A percentile compares a stretch with the other conserved stretches of the same genome.
These are phyloP conservation scores for Cryptotermes secundus DNA, from an alignment of 1,140 invertebrate species.

Conservation along the genomic window DNA sequence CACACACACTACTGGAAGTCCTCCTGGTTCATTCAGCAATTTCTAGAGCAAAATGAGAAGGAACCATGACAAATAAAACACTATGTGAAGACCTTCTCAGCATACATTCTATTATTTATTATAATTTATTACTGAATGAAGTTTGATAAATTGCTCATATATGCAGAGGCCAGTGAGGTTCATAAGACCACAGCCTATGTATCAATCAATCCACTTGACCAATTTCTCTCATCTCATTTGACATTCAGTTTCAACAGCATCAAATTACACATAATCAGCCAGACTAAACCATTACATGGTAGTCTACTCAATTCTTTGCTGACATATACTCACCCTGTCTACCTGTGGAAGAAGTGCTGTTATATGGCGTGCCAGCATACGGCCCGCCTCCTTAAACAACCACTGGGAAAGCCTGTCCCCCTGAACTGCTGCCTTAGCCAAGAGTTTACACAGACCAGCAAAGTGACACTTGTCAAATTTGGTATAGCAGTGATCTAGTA, in stretches of 20 bases:
- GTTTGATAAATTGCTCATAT: no score
- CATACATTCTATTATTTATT: no score
- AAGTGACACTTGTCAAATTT: constrained; percentile 83
- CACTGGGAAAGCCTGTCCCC: constrained; percentile 70
- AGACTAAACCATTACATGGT: no score
- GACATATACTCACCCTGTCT: constrained; percentile 40
- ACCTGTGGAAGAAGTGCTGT: constrained; percentile 70
- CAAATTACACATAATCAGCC: no score
- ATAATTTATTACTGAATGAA: no score
- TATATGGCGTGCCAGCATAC: constrained; percentile 70
- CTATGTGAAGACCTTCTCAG: no score
- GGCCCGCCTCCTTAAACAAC: constrained; percentile 78
- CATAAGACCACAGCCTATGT: no score
- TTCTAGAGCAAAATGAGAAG: constrained; percentile 42
- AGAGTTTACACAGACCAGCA: constrained; percentile 71
- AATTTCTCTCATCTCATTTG: no score
- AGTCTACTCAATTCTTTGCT: neutral
- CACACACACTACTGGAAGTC: constrained; percentile 84
- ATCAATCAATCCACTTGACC: no score
- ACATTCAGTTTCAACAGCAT: no score
- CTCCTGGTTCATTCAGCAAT: constrained; percentile 55
- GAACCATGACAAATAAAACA: no score
- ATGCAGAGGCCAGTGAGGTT: no score
- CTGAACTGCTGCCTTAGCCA: constrained; percentile 66
- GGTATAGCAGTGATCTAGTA: constrained; percentile 76